A percentile compares a stretch with the other conserved stretches of the same genome.
Evolutionary conservation across 2,113 vertebrate species (phyloP).

Genomic region (Dromaius novaehollandiae): DNA sequence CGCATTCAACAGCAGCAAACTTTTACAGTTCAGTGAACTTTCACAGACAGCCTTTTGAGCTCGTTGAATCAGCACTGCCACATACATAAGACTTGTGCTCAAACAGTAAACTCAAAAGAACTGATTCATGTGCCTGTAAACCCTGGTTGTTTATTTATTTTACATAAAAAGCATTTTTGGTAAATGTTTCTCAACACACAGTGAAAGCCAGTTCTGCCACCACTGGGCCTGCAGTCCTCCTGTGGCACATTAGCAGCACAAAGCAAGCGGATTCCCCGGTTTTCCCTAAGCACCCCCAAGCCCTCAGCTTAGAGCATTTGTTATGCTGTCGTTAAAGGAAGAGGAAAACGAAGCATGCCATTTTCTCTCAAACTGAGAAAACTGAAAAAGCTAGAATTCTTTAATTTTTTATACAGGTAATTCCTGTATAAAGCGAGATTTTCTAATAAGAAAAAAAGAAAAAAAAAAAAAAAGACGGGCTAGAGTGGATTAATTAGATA

Average conservation of each 20-base stretch:
- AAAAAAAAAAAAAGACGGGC: too few relatives aligned
- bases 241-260: background rate
- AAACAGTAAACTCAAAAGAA: background rate
- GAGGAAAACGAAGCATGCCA: background rate
- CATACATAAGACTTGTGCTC: accelerated
- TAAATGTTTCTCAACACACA: background rate
- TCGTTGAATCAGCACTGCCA: accelerated
- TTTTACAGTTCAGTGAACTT: background rate
- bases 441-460: background rate
- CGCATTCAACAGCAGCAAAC: background rate
- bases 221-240: background rate
- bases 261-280: background rate
- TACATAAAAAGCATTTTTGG: background rate
- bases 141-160: background rate
- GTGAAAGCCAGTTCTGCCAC: background rate
- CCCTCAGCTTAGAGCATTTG: background rate
- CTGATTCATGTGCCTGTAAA: background rate
- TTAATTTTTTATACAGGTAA: background rate
- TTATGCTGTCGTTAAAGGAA: background rate
- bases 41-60: accelerated
- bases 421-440: background rate
- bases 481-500: background rate
- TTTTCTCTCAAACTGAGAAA: background rate
- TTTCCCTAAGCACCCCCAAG: background rate
- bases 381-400: background rate